Evolutionary conservation across 2,113 vertebrate species (phyloP).

Genomic region (Rynchops niger): DNA sequence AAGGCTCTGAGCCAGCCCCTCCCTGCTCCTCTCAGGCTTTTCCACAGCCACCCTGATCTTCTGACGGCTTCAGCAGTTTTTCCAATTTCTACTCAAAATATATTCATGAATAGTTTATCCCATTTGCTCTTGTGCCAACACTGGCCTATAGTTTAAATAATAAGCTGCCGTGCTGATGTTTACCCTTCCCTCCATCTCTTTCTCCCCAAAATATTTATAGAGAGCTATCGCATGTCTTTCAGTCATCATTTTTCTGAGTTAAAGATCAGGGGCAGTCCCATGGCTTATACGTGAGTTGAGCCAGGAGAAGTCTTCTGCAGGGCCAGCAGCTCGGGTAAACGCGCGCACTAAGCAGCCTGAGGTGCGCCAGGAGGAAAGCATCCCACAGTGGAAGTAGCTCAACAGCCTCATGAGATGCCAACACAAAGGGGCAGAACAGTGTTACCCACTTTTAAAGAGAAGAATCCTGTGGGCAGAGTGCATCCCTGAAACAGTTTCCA

Average conservation of each 20-base stretch:
- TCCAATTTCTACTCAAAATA: conserved; percentile 12
- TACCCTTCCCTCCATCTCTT: background rate
- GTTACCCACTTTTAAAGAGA: background rate
- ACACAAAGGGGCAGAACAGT: background rate
- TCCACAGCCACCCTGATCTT: background rate
- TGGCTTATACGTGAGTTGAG: background rate
- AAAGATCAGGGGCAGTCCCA: background rate
- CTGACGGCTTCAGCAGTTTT: conserved; percentile 5
- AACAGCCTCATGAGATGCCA: background rate
- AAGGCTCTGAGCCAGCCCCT: background rate
- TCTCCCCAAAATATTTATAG: background rate
- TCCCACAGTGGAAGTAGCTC: background rate
- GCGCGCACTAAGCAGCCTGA: background rate
- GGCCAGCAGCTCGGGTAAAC: fast-evolving
- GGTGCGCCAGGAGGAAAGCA: background rate
- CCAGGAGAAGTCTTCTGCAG: background rate
- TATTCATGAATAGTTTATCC: conserved; percentile 16
- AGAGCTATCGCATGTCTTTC: background rate
- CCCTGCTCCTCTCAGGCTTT: background rate
- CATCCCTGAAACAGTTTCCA: background rate
- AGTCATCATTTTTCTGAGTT: background rate
- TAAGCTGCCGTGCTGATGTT: background rate
- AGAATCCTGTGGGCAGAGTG: background rate
- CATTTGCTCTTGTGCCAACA: background rate
- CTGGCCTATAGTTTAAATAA: background rate